These are phyloP conservation scores for Dermochelys coriacea DNA, from an alignment of 2,797 vertebrate species.

Conservation along the genomic window DNA sequence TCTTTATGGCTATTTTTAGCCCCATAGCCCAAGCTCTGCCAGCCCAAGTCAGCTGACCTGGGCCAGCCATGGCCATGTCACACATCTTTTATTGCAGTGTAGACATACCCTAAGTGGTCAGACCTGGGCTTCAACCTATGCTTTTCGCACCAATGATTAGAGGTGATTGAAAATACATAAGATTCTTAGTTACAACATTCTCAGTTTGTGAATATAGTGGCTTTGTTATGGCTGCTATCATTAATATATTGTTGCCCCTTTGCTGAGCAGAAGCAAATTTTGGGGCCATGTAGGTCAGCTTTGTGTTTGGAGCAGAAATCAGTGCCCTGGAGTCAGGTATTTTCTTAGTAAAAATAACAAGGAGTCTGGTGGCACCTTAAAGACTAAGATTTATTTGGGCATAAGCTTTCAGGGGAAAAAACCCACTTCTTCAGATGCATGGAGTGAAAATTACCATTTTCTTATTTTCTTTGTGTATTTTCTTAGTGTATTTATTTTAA, in stretches of 20 bases:
- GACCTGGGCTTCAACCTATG: not conserved
- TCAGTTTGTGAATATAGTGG: not conserved
- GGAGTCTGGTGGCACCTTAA: no score
- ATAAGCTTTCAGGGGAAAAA: no score
- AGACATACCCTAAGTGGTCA: not conserved
- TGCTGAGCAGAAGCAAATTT: not conserved
- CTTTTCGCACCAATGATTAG: not conserved
- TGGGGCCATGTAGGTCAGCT: not conserved
- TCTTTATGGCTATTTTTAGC: not conserved
- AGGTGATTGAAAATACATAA: not conserved
- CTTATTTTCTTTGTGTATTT: not conserved
- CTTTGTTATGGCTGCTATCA: rapidly evolving
- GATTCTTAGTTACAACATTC: not conserved
- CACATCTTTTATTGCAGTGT: not conserved
- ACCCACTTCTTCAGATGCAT: no score
- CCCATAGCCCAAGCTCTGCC: not conserved
- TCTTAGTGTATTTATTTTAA: not conserved
- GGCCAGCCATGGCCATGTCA: not conserved
- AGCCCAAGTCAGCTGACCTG: not conserved
- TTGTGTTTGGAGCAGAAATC: not conserved
- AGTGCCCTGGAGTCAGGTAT: not conserved
- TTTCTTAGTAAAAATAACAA: not conserved
- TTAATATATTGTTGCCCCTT: not conserved
- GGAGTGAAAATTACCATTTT: no score
- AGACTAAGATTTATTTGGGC: no score